Base-by-base conservation (phyloP, 1,140 invertebrate species). In the Listronotus oregonensis region DNA sequence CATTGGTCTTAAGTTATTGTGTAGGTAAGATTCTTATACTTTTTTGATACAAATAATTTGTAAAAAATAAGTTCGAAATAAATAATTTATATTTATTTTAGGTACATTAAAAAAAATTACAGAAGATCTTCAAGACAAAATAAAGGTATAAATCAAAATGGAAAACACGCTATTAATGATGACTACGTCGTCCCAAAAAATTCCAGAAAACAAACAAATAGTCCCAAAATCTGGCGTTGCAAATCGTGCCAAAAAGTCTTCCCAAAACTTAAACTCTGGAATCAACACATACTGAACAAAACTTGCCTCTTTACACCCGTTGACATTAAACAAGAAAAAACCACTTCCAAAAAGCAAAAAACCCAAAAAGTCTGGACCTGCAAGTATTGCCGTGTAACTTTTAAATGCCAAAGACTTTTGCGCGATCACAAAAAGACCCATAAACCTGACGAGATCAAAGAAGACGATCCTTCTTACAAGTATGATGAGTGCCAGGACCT, bases 381-480 rank as follows among this genome's bases (percentile, higher is more conserved):
- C 51, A 73, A 66, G 40, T 71, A 71, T 49, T 73, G 71, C 17
- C 10, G 11, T 10, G 58, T 67, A 32, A 10, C 15, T n/a, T 70
- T 69, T 47, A 14, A 49, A 0, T 68, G 50, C 2, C 55, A 43
- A 14, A 58, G 57, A 34, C 43, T 59, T 12, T 49, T 71, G 12
- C 31, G 60, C 1, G 50, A 42, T 12, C 72, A 73, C 34, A 34
- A 68, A n/a, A 71, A 68, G 32, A 34, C 58, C 0, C 66, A 66
- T 40, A 51, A 34, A 15, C 34, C 46, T 12, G 42, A 37, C 0
- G 11, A 21, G 17, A 50, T 62, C 15, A 14, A 64, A 50, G 50
- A 57, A 52, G 57, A 52, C 40, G 17, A 27, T 44, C 21, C 50
- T n/a, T 47, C 61, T 8, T 64, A 55, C 27, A 47, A 51, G 14